phyloP scores from a whole-genome alignment of 2,888 invertebrate species.

The Deilephila porcellus region DNA sequence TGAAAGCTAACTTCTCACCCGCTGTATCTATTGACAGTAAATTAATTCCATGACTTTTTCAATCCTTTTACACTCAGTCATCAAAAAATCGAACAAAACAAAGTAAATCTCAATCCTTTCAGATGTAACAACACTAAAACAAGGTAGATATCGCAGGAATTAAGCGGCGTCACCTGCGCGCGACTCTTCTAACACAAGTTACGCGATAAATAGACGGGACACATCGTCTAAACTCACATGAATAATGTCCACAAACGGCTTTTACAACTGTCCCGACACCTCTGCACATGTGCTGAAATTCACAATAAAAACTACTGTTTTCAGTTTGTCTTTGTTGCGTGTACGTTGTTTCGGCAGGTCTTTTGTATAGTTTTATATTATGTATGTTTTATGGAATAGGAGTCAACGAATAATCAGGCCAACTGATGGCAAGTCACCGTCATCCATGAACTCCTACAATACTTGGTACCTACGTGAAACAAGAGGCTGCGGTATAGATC shows the following conservation, averaged over 20 bases:
- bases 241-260: constrained; percentile 54
- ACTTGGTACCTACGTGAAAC: too few species aligned
- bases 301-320: constrained; percentile 9
- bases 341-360: background rate
- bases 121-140: background rate
- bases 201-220: constrained; percentile 57
- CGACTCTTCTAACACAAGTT: constrained; percentile 57
- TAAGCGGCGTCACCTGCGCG: constrained; percentile 25
- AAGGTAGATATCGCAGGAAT: constrained; percentile 3
- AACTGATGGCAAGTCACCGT: too few species aligned
- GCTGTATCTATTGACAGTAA: too few species aligned
- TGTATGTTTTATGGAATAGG: background rate
- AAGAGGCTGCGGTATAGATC: too few species aligned
- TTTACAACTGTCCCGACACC: constrained; percentile 44
- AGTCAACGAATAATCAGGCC: too few species aligned
- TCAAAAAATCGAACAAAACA: background rate
- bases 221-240: constrained; percentile 63
- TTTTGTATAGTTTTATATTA: background rate
- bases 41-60: background rate
- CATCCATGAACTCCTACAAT: too few species aligned
- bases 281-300: constrained; percentile 4
- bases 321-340: background rate
- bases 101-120: background rate
- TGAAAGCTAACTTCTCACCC: too few species aligned
- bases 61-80: background rate